A percentile compares a stretch with the other conserved stretches of the same genome.
phyloP scores from a whole-genome alignment of 2,888 invertebrate species.

The Temnothorax ravouxi region DNA sequence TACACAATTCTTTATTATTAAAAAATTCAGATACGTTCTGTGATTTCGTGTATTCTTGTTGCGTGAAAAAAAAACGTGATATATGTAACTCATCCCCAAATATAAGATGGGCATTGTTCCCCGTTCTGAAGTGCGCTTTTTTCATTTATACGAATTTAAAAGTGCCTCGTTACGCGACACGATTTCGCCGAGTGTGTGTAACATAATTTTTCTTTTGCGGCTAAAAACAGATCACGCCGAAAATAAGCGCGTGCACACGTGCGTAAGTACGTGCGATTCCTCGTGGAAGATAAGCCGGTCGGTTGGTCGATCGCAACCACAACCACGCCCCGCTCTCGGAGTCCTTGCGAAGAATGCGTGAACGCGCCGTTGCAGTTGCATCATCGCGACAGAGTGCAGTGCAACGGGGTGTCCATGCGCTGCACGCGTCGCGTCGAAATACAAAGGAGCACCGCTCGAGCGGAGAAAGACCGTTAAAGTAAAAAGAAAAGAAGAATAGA shows the following conservation, averaged over 20 bases:
- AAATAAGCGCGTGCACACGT: conserved; percentile 30
- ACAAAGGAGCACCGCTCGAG: conserved; percentile 20
- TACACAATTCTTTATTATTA: background rate
- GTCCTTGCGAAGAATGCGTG: conserved; percentile 76
- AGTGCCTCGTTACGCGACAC: conserved; percentile 22
- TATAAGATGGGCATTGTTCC: background rate
- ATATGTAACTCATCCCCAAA: background rate
- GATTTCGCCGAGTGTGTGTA: conserved; percentile 7
- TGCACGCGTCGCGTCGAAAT: conserved; percentile 4
- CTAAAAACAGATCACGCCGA: conserved; percentile 44
- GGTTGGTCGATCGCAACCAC: conserved; percentile 46
- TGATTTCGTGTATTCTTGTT: background rate
- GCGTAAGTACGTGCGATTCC: conserved; percentile 30
- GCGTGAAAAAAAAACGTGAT: background rate
- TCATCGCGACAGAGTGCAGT: conserved; percentile 36
- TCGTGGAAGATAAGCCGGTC: conserved; percentile 43
- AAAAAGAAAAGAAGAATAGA: background rate
- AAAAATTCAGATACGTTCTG: background rate
- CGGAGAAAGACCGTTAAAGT: background rate
- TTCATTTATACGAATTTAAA: background rate
- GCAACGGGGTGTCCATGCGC: conserved; percentile 13
- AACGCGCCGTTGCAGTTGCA: conserved; percentile 45
- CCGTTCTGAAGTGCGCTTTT: background rate
- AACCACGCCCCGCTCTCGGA: conserved; percentile 59
- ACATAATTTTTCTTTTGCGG: conserved; percentile 10